Conservation (phyloP, 37 sponge, comb jelly and placozoan species). For the Eunapius fragilis region DNA sequence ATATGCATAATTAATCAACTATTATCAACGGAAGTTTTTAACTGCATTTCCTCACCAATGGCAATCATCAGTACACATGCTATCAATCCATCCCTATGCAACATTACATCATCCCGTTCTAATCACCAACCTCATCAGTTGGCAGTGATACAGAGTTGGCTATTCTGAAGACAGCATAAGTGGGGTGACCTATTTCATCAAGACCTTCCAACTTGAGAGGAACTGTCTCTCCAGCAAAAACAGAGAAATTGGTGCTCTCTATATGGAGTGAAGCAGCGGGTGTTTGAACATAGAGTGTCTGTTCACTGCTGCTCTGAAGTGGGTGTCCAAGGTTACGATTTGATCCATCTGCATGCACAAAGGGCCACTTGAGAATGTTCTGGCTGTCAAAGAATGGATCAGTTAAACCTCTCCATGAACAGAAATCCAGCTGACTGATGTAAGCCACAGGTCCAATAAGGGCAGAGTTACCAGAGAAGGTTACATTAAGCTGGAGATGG, state of each 20-base stretch:
- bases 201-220: neutral
- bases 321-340: conserved; percentile 8
- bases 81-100: neutral
- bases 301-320: neutral
- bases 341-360: neutral
- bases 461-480: conserved; percentile 36
- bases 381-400: conserved; percentile 21
- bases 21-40: too few relatives aligned
- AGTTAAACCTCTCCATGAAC: conserved; percentile 10
- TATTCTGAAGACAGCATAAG: neutral
- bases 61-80: too few relatives aligned
- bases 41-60: too few relatives aligned
- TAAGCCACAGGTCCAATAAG: conserved; percentile 13
- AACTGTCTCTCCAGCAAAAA: conserved; percentile 21
- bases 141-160: neutral
- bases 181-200: conserved; percentile 11
- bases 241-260: neutral
- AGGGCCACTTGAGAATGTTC: conserved; percentile 22
- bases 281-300: conserved; percentile 1
- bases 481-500: conserved; percentile 6
- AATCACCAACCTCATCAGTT: neutral
- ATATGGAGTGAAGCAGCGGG: conserved; percentile 1
- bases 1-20: too few relatives aligned
- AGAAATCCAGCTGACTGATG: conserved; percentile 15
- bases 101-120: neutral